phyloP scores from a whole-genome alignment of 2,888 invertebrate genomes.

The Baccha elongata region DNA sequence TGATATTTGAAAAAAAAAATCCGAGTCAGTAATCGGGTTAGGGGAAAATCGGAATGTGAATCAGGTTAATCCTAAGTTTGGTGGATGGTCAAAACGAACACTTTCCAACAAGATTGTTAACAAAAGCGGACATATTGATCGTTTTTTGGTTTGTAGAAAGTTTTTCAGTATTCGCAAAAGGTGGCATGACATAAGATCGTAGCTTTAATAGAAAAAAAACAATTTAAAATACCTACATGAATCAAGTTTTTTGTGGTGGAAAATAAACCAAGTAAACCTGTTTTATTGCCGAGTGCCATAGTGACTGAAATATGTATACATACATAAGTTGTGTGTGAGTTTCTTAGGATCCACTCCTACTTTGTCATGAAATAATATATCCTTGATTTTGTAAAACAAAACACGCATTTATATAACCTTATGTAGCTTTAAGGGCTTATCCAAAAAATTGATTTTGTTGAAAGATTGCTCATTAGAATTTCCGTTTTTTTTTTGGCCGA shows the following conservation, averaged over 20 bases:
- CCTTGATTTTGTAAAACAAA: too few relatives aligned
- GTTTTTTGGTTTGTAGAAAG: conserved; percentile 50
- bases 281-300: neutral
- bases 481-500: too few relatives aligned
- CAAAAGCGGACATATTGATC: conserved; percentile 34
- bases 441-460: too few relatives aligned
- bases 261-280: neutral
- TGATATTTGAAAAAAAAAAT: neutral
- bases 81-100: conserved; percentile 45
- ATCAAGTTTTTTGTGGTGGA: neutral
- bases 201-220: neutral
- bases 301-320: conserved; percentile 5
- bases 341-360: too few relatives aligned
- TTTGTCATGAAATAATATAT: too few relatives aligned
- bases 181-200: conserved; percentile 49
- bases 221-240: neutral
- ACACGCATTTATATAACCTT: too few relatives aligned
- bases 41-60: conserved; percentile 51
- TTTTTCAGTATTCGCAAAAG: conserved; percentile 33
- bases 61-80: conserved; percentile 43
- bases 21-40: conserved; percentile 41
- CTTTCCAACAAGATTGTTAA: conserved; percentile 55
- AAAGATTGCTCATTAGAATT: too few relatives aligned
- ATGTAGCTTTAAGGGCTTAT: too few relatives aligned
- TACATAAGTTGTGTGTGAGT: too few relatives aligned